Evolutionary conservation across 2,113 vertebrate genomes (phyloP), one percentile per base, ranked within the genome.

Genomic region (Phasianus colchicus): DNA sequence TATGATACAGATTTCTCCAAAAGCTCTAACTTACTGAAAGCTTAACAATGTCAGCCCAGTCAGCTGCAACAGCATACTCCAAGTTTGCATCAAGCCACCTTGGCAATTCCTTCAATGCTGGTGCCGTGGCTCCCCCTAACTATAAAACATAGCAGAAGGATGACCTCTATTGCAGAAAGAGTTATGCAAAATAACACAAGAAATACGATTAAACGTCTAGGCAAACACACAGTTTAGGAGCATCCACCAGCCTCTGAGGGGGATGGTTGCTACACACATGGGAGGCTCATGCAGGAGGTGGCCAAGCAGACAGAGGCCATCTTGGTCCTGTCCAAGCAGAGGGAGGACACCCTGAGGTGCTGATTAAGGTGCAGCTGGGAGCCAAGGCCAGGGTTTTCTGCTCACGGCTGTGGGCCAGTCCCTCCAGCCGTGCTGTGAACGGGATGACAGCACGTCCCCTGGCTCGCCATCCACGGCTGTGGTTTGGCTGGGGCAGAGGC

Each of bases 1-100:
- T 64, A 91, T 93, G 92, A 88, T 87, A 96, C 92, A 92, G 85
- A 93, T 96, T 96, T 83, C 88, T 95, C 92, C 93, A 89, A 96
- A 96, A 95, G 70, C 89, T 95, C 95, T 95, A 93, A 98, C 98
- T 98, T 96, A 99, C 99, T 86, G 99, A 99, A 97, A 98, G 98
- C 97, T 99, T 99, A 95, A 99, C 98, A 93, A 99, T 98, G 60
- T 99, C 98, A 54, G 98, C 98, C 98, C 99, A 99, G 97, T 99
- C 99, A 71, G 98, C 98, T 96, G 98, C 98, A 91, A 99, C 98
- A 77, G 97, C 98, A 97, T 99, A 99, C 92, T 99, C 99, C 8
- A 98, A 97, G 98, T 99, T 99, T 72, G 98, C 98, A 88, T 99
- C 98, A 93, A 99, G 97, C 99, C 98, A 99, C 79, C 98, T 97